A percentile compares a stretch with the other conserved stretches of the same genome.
Conservation (phyloP, 53 echinoderm and acorn worm species). For the Glandiceps talaboti region DNA sequence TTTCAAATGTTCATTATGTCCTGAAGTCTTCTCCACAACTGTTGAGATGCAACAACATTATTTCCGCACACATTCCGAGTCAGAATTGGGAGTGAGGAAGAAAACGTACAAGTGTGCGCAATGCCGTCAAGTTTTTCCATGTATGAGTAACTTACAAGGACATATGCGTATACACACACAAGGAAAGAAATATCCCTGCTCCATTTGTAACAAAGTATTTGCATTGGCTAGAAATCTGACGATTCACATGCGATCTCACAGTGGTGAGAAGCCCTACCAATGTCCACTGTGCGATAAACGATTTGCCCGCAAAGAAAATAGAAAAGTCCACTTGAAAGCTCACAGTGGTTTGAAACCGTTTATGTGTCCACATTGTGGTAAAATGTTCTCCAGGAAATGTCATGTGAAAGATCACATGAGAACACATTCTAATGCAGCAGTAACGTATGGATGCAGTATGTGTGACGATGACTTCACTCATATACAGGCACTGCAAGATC, state of each 20-base stretch:
- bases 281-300: slow-evolving; percentile 92
- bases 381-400: slow-evolving; percentile 87
- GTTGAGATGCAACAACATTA: slow-evolving; percentile 91
- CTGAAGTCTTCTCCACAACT: slow-evolving; percentile 70
- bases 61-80: slow-evolving; percentile 58
- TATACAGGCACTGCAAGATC: slow-evolving; percentile 65
- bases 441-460: slow-evolving; percentile 44
- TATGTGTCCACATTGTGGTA: slow-evolving; percentile 86
- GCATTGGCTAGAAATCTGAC: slow-evolving; percentile 73
- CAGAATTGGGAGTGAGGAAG: slow-evolving; percentile 42
- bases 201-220: slow-evolving; percentile 84
- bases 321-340: slow-evolving; percentile 89
- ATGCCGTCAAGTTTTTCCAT: slow-evolving; percentile 73
- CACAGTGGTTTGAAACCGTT: slow-evolving; percentile 86
- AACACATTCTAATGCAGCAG: slow-evolving; percentile 49
- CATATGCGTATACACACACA: slow-evolving; percentile 88
- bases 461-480: slow-evolving; percentile 82
- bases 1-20: slow-evolving; percentile 77
- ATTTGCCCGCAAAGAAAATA: slow-evolving; percentile 78
- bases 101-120: slow-evolving; percentile 79
- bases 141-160: slow-evolving; percentile 64
- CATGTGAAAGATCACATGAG: slow-evolving; percentile 89
- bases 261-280: slow-evolving; percentile 83
- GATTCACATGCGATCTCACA: slow-evolving; percentile 95
- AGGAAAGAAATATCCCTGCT: slow-evolving; percentile 76